phyloP scores from a whole-genome alignment of 1,140 invertebrate species.

The Mactra quadrangularis region DNA sequence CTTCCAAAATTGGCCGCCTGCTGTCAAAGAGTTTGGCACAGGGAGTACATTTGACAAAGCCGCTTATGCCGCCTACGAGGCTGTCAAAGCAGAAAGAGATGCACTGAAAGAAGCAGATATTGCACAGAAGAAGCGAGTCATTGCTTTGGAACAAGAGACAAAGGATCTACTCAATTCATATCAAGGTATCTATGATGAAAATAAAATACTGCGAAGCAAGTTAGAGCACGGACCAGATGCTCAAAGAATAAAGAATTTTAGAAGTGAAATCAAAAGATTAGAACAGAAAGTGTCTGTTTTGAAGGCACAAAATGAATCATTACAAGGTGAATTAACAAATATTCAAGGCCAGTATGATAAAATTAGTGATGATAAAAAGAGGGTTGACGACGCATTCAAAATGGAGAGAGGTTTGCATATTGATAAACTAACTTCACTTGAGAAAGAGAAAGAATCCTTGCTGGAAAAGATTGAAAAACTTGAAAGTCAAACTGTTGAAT shows the following conservation, averaged over 20 bases:
- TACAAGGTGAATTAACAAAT: conserved; percentile 24
- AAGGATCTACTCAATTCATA: conserved; percentile 44
- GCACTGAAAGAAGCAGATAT: conserved; percentile 38
- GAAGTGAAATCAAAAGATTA: conserved; percentile 42
- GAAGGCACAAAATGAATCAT: conserved; percentile 18
- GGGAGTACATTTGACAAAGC: conserved; percentile 56
- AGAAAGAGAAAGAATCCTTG: conserved; percentile 39
- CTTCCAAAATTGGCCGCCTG: conserved; percentile 6
- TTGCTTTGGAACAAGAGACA: conserved; percentile 46
- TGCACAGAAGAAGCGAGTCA: conserved; percentile 23
- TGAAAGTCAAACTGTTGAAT: conserved; percentile 37
- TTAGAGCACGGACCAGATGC: conserved; percentile 51
- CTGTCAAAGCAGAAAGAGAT: conserved; percentile 47
- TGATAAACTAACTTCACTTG: conserved; percentile 26
- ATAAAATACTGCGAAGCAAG: conserved; percentile 49
- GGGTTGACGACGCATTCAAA: conserved; percentile 54
- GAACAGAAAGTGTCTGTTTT: conserved; percentile 34
- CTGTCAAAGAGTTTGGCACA: background rate
- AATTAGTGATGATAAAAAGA: conserved; percentile 32
- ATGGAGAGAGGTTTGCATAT: conserved; percentile 50
- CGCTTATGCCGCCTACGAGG: conserved; percentile 51
- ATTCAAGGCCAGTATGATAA: conserved; percentile 30
- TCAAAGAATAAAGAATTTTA: conserved; percentile 32
- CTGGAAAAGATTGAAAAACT: conserved; percentile 34
- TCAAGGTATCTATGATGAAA: conserved; percentile 54